Conservation (phyloP, 2,113 vertebrate species). For the Archilochus colubris region DNA sequence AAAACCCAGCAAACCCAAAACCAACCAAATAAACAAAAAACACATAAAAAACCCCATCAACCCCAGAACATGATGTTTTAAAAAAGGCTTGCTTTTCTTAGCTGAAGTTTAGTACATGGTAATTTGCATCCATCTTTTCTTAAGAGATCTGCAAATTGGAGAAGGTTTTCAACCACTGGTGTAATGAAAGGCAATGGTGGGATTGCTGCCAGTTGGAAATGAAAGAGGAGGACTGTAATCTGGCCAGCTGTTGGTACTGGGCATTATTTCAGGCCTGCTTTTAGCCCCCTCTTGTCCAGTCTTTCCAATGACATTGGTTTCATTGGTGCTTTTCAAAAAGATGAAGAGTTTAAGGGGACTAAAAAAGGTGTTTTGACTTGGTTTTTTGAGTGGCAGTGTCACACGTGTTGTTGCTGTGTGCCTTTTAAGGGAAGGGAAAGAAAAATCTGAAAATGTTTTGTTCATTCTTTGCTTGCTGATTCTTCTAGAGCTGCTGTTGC, state of each 20-base stretch:
- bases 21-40: no score
- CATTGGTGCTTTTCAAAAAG: background rate
- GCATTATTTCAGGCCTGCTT: background rate
- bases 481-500: background rate
- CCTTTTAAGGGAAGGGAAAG: background rate
- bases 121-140: background rate
- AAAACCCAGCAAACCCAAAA: no score
- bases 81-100: background rate
- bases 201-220: background rate
- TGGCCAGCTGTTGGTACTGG: background rate
- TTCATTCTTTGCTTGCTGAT: background rate
- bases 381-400: background rate
- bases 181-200: background rate
- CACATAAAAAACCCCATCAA: no score
- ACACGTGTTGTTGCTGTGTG: background rate
- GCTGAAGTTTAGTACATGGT: background rate
- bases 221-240: background rate
- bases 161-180: background rate
- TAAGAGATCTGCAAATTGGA: background rate
- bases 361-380: background rate
- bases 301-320: background rate
- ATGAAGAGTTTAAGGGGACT: background rate
- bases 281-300: background rate
- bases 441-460: background rate
- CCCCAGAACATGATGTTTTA: accelerated